Base-by-base conservation (phyloP, 2,113 vertebrate species). In the Astur gentilis region DNA sequence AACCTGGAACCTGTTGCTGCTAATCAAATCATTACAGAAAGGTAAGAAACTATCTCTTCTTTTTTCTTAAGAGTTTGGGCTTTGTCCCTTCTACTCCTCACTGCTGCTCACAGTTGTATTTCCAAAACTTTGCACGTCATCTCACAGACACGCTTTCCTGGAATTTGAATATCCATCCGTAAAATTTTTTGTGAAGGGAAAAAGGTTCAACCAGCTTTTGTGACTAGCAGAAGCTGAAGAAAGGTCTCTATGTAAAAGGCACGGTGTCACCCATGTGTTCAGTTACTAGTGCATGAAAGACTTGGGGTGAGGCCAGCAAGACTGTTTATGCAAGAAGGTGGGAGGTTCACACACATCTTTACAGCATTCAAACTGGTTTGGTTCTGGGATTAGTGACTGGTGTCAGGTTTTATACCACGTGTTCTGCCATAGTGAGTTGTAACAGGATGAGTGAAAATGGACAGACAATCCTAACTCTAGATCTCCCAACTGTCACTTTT, bases 21-120 rank as follows among this genome's bases (percentile, higher is more conserved):
- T 84, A 38, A 87, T 71, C 70, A 76, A 78, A 75, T 91, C 11
- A 32, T 22, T 55, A 66, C 32, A 57, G 58, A 76, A 95, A 85
- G 36, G 34, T 57, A 86, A 83, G 57, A 78, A 89, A 57, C 16
- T 23, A 0, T n/a, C 25, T 67, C 17, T 54, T 54, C 2, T 57
- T 2, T 80, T 87, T 44, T 38, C 13, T 17, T 64, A 6, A 7
- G 31, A 62, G 9, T 89, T 45, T 86, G 27, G 31, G 18, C 71
- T 95, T 90, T 75, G 8, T 58, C 14, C 31, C 15, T 62, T 87
- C 54, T 61, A 2, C 7, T 69, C 13, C 60, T 90, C 13, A 44
- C 14, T 90, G 25, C 58, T 61, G 34, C 34, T 90, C 18, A 44
- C 32, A 47, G 34, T 6, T 80, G 3, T 65, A 45, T 84, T 86